Evolutionary conservation across 2,113 vertebrate species (phyloP).

Genomic region (Scomber scombrus): DNA sequence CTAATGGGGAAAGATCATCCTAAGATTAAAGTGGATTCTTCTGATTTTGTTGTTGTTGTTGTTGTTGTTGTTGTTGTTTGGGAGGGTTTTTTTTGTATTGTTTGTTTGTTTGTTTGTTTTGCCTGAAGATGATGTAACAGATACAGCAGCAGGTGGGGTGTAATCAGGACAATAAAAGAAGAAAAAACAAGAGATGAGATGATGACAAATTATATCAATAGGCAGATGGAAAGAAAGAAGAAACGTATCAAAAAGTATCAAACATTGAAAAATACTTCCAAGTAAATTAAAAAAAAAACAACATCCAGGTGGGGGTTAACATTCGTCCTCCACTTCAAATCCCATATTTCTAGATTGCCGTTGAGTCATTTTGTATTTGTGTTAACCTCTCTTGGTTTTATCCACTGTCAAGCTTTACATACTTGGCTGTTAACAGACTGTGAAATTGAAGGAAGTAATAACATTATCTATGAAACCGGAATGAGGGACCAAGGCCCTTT

Average conservation of each 20-base stretch:
- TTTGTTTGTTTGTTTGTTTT: no score
- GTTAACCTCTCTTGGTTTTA: conserved; percentile 29
- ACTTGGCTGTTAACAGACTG: conserved; percentile 59
- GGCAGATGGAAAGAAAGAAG: conserved; percentile 48
- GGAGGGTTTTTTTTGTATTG: no score
- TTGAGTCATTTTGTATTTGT: conserved; percentile 49
- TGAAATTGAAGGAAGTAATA: conserved; percentile 65
- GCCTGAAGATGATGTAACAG: conserved; percentile 9
- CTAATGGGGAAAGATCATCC: background rate
- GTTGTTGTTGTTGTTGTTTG: no score
- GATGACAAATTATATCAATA: conserved; percentile 53
- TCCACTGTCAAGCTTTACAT: conserved; percentile 38
- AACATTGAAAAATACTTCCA: conserved; percentile 45
- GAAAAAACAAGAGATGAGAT: conserved; percentile 48
- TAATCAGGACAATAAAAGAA: conserved; percentile 52
- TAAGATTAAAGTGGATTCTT: background rate
- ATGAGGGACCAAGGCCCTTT: conserved; percentile 28
- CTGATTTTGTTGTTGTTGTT: no score
- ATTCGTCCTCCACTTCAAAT: conserved; percentile 24
- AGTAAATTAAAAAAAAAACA: background rate
- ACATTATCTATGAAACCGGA: conserved; percentile 51
- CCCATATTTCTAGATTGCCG: conserved; percentile 29
- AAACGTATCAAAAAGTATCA: conserved; percentile 28
- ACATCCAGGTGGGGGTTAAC: conserved; percentile 12
- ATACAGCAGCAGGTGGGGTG: conserved; percentile 48